These are phyloP conservation scores for Aldabrachelys gigantea DNA, from an alignment of 2,113 vertebrate species.

Conservation along the genomic window DNA sequence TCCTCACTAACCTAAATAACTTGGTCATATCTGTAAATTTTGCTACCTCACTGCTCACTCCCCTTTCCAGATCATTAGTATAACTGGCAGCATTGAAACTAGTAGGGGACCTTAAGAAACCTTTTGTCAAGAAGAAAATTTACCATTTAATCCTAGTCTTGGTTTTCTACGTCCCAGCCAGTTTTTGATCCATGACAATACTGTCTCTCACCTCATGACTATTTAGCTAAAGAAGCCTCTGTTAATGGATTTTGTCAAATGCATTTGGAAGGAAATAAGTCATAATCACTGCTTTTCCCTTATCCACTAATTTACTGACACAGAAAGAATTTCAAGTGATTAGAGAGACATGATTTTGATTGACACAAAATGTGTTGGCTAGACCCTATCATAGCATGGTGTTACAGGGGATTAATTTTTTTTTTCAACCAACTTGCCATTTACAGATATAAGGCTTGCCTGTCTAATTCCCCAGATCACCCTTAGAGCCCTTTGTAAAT, in stretches of 20 bases:
- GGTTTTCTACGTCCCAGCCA: background rate
- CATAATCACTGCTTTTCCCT: background rate
- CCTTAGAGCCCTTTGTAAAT: background rate
- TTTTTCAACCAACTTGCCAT: background rate
- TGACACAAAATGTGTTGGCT: background rate
- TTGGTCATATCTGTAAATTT: background rate
- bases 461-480: background rate
- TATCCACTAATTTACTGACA: background rate
- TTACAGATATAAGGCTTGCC: background rate
- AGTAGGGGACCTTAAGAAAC: fast-evolving
- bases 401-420: background rate
- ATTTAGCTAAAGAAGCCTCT: background rate
- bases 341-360: background rate
- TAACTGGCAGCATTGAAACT: background rate
- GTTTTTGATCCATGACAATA: background rate
- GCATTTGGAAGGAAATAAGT: background rate
- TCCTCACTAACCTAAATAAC: background rate
- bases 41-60: background rate
- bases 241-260: background rate
- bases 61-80: background rate
- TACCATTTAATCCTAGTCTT: background rate
- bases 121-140: background rate
- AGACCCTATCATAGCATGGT: background rate
- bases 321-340: background rate
- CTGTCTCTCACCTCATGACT: background rate